Evolutionary conservation across 2,797 vertebrate species (phyloP), one percentile per base, ranked within the genome.

Genomic region (Platalea minor): DNA sequence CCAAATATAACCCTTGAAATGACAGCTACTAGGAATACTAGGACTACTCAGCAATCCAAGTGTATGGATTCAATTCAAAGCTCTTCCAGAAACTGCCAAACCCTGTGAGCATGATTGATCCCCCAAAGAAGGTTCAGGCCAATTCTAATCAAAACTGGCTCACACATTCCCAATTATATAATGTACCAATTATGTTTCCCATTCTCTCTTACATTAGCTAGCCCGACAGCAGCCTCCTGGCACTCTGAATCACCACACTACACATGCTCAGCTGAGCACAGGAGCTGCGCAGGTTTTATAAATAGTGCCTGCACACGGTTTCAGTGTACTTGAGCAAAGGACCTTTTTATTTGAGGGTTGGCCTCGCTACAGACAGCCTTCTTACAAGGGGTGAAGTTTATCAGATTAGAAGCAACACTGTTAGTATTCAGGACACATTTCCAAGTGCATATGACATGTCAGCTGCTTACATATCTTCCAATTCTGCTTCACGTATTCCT

Each of bases 401-500:
- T 84, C 26, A 3, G 84, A 92, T 83, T 85, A 95, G 96, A 96
- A 95, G 86, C 76, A 85, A 50, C 35, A 7, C 63, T 90, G 85
- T 88, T 86, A 84, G 64, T 64, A 88, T 88, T 95, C 94, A 96
- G 91, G 92, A 95, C 86, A 73, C 53, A 81, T 97, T 91, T 93
- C 95, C 76, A 92, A 97, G 94, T 50, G 63, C 88, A 50, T 73
- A 93, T 95, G 97, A 97, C 93, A 95, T 67, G 88, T 91, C 95
- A 96, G 94, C 73, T 96, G 91, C 92, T 96, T 91, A 78, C 91
- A 95, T 94, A 94, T 91, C 94, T 91, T 88, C 94, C 77, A 77
- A 88, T 95, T 96, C 85, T 86, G 89, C 77, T 87, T 93, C 83
- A 90, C 88, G 60, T 85, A 86, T 64, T 95, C 94, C 65, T 95